Evolutionary conservation across 2,797 vertebrate genomes (phyloP), one percentile per base, ranked within the genome.

Genomic region (Vipera ursinii): DNA sequence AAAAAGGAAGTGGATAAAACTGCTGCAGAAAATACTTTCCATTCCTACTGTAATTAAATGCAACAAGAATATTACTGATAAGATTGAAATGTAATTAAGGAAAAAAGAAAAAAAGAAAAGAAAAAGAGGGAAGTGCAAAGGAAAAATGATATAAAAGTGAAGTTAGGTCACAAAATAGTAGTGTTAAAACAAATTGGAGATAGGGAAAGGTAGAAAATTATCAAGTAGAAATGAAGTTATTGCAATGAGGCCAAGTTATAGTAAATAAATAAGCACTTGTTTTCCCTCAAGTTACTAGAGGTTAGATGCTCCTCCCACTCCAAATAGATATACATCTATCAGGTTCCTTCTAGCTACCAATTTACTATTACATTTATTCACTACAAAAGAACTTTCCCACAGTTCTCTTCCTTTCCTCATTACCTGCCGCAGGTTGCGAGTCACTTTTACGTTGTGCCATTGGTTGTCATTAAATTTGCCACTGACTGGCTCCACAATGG

Each of bases 391-490:
- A 0, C 61, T 93, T 95, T 91, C 86, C 92, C 13, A 73, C 89
- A 1, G 0, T 94, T 95, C 96, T 95, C 95, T 95, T 88, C 94
- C 96, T 93, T 96, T 91, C 96, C 97, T 95, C 96, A 98, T 99
- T 99, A 99, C 99, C 99, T 99, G 99, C 97, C 99, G 98, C 97
- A 99, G 98, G 98, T 99, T 99, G 97, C 99, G 98, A 2, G 99
- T 99, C 98, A 99, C 99, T 98, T 99, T 99, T 97, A 99, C 99
- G 96, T 99, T 99, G 2, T 99, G 99, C 99, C 99, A 99, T 82
- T 98, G 94, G 97, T 99, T 99, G 98, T 99, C 99, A 95, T 99
- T 99, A 98, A 99, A 99, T 97, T 99, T 99, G 95, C 99, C 99
- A 91, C 99, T 99, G 97, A 99, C 99, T 0, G 99, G 99, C 97